phyloP scores from a whole-genome alignment of 2,113 vertebrate genomes.

The Camelus bactrianus region DNA sequence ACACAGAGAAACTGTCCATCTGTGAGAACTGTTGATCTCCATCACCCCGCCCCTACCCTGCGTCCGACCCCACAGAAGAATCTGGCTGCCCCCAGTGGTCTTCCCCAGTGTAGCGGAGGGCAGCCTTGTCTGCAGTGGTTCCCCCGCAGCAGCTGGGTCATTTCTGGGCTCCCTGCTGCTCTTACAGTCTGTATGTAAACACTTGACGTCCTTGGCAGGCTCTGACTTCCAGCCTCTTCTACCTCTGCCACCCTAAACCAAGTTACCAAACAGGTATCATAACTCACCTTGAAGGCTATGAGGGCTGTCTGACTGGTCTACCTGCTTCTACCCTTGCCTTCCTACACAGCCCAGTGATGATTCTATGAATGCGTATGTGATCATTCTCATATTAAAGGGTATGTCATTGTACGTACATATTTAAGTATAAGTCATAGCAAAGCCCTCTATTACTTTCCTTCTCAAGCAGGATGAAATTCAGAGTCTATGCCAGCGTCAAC shows the following conservation, averaged over 20 bases:
- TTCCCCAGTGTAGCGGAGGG: not conserved
- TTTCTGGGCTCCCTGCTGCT: not conserved
- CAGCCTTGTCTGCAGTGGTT: not conserved
- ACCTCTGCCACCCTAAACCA: not conserved
- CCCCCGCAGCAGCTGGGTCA: fast-evolving
- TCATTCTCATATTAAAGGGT: not conserved
- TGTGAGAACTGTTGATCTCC: not conserved
- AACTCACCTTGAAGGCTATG: not conserved
- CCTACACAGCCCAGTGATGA: not conserved
- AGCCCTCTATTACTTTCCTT: not conserved
- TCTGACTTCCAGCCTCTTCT: not conserved
- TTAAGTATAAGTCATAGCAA: not conserved
- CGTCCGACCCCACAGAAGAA: not conserved
- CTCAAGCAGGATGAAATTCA: not conserved
- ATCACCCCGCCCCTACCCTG: fast-evolving
- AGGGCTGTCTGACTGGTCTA: too few relatives aligned
- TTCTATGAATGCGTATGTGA: not conserved
- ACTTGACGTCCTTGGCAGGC: fast-evolving
- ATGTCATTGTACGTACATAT: not conserved
- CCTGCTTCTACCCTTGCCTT: not conserved
- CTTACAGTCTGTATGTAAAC: not conserved
- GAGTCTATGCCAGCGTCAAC: fast-evolving
- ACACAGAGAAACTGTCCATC: not conserved
- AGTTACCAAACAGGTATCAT: not conserved
- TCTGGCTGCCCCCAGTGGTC: too few relatives aligned